phyloP scores from a whole-genome alignment of 2,113 vertebrate genomes.

The Stegastes partitus region DNA sequence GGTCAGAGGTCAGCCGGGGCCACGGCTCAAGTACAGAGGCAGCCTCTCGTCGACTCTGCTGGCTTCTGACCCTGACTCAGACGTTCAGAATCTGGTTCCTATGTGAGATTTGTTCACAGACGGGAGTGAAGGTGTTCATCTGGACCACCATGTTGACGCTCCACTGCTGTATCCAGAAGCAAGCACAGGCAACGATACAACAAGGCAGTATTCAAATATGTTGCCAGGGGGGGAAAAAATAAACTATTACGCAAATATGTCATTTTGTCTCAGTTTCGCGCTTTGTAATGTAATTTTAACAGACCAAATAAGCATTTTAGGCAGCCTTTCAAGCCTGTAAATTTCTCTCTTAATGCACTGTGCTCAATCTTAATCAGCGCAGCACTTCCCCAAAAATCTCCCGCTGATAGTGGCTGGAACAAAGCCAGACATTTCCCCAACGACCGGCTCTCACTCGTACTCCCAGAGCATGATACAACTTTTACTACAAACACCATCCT shows the following conservation, averaged over 20 bases:
- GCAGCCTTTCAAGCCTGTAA: slow-evolving; percentile 1
- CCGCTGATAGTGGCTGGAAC: slow-evolving; percentile 31
- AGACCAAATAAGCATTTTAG: background rate
- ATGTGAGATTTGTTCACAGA: slow-evolving; percentile 71
- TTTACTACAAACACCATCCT: slow-evolving; percentile 1
- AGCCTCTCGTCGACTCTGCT: slow-evolving; percentile 37
- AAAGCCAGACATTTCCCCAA: slow-evolving; percentile 29
- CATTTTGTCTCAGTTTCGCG: background rate
- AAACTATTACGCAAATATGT: background rate
- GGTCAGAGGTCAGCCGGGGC: slow-evolving; percentile 58
- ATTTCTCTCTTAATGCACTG: slow-evolving; percentile 25
- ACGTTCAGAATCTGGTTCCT: slow-evolving; percentile 73
- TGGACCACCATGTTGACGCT: slow-evolving; percentile 2
- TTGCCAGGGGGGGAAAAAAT: background rate
- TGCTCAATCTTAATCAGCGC: slow-evolving; percentile 10
- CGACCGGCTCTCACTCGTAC: background rate
- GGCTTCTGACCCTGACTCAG: slow-evolving; percentile 63
- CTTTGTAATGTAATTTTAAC: background rate
- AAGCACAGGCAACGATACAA: background rate
- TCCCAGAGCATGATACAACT: background rate
- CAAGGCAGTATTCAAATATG: background rate
- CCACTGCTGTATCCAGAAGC: background rate
- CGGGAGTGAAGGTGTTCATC: slow-evolving; percentile 54
- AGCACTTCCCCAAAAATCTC: slow-evolving; percentile 25
- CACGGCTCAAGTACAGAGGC: slow-evolving; percentile 59